Conservation (phyloP, 2,888 invertebrate species). For the Cheilosia grossa region DNA sequence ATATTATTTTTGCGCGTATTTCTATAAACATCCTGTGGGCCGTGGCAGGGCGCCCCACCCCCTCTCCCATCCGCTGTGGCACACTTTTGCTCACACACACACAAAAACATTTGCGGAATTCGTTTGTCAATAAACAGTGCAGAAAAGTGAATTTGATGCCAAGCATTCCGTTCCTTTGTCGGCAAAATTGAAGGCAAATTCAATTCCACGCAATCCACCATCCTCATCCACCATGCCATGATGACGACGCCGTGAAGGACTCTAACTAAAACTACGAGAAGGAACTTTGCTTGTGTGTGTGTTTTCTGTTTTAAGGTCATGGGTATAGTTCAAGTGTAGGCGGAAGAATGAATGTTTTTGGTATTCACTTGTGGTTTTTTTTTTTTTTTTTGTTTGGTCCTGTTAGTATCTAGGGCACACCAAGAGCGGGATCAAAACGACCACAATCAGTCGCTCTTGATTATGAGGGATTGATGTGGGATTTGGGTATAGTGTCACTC, state of each 20-base stretch:
- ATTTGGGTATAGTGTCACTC: background rate
- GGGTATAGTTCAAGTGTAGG: slow-evolving; percentile 23
- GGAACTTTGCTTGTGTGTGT: background rate
- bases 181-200: slow-evolving; percentile 45
- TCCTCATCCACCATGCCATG: background rate
- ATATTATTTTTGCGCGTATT: slow-evolving; percentile 22
- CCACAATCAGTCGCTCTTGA: slow-evolving; percentile 14
- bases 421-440: slow-evolving; percentile 15
- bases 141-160: slow-evolving; percentile 65
- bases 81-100: slow-evolving; percentile 10
- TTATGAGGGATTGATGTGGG: background rate
- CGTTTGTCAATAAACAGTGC: slow-evolving; percentile 56
- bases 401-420: slow-evolving; percentile 4
- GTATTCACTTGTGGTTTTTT: background rate
- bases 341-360: background rate
- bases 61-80: background rate
- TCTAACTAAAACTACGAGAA: background rate
- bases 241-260: too few relatives aligned
- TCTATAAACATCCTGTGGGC: too few relatives aligned
- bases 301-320: slow-evolving; percentile 14
- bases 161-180: slow-evolving; percentile 47
- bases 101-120: slow-evolving; percentile 52
- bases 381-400: background rate
- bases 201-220: slow-evolving; percentile 31
- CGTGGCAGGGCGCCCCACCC: too few relatives aligned